These are phyloP conservation scores for Cynopterus brachyotis DNA, from an alignment of 2,113 vertebrate species.

Conservation along the genomic window DNA sequence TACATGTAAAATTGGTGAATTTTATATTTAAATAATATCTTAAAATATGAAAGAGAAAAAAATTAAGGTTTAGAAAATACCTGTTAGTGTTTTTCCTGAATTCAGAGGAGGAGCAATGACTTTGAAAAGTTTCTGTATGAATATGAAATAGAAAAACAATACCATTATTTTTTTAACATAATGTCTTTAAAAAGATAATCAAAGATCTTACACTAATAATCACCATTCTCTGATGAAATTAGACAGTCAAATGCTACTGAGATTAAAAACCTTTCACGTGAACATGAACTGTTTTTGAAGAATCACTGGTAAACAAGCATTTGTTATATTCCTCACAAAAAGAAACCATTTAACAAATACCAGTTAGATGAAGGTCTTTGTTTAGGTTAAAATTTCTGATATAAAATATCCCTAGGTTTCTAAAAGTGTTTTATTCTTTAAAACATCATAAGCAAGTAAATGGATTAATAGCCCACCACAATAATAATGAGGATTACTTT, in stretches of 20 bases:
- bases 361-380: neutral
- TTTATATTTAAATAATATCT: slow-evolving; percentile 45
- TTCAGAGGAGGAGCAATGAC: slow-evolving; percentile 92
- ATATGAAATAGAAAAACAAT: slow-evolving; percentile 69
- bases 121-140: slow-evolving; percentile 95
- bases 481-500: neutral
- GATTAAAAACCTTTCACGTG: neutral
- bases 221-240: neutral
- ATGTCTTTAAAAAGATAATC: neutral
- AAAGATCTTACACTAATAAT: neutral
- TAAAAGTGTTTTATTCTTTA: slow-evolving; percentile 16
- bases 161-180: neutral
- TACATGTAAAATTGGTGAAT: neutral
- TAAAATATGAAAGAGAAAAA: neutral
- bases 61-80: slow-evolving; percentile 79
- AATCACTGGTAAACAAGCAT: neutral
- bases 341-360: slow-evolving; percentile 23
- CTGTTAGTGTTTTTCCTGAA: slow-evolving; percentile 92
- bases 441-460: neutral
- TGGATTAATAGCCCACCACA: neutral
- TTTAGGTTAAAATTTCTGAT: slow-evolving; percentile 23
- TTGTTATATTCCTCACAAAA: neutral
- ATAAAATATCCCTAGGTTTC: neutral
- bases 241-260: neutral
- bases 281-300: neutral